Conservation (phyloP, 2,113 vertebrate species). For the Gobiocypris rarus region DNA sequence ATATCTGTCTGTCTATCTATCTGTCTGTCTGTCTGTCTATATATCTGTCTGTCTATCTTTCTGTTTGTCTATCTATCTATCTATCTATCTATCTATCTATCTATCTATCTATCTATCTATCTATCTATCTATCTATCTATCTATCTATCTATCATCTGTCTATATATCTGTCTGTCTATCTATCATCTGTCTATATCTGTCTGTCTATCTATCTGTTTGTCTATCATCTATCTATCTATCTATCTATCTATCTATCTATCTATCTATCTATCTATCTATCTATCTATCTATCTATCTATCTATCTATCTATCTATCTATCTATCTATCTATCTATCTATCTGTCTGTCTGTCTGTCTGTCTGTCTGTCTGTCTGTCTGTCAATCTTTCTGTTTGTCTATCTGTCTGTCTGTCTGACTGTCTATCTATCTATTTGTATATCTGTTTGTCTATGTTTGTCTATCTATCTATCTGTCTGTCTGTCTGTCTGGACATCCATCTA, state of each 20-base stretch:
- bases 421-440: accelerated
- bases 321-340: background rate
- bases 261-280: too few species aligned
- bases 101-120: too few species aligned
- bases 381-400: too few species aligned
- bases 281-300: background rate
- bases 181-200: background rate
- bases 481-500: background rate
- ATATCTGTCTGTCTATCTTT: background rate
- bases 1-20: background rate
- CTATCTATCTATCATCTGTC: background rate
- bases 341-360: background rate
- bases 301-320: background rate
- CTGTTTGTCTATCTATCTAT: too few species aligned
- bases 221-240: too few species aligned
- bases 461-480: background rate
- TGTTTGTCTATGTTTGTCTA: background rate
- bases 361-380: background rate
- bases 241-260: too few species aligned
- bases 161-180: background rate
- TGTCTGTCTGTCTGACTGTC: background rate
- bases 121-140: too few species aligned
- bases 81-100: too few species aligned
- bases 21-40: background rate
- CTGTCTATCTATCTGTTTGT: background rate